phyloP scores from a whole-genome alignment of 1,140 invertebrate genomes.

The Nixonia krombeini region DNA sequence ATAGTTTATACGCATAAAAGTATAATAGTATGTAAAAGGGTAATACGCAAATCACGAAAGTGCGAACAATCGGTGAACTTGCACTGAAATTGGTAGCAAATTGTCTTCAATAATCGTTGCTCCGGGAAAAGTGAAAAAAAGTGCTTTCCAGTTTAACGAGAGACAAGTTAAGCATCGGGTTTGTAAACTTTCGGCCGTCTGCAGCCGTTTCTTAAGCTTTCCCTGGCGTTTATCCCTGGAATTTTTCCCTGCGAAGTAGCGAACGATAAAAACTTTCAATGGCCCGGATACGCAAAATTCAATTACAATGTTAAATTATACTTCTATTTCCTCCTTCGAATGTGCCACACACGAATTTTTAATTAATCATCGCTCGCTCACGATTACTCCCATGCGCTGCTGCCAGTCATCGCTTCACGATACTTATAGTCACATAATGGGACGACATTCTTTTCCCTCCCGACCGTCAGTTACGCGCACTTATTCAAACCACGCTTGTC shows the following conservation, averaged over 20 bases:
- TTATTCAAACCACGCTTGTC: too few species aligned
- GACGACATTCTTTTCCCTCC: too few species aligned
- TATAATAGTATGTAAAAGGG: too few species aligned
- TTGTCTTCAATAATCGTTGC: slow-evolving; percentile 40
- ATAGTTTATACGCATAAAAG: too few species aligned
- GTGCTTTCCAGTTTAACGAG: slow-evolving; percentile 47
- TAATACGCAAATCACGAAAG: slow-evolving; percentile 1
- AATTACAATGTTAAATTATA: slow-evolving; percentile 34
- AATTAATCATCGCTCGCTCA: slow-evolving; percentile 24
- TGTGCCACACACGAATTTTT: slow-evolving; percentile 9
- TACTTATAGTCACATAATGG: too few species aligned
- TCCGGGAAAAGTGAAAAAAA: slow-evolving; percentile 38
- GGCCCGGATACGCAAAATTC: slow-evolving; percentile 40
- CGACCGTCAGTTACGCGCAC: too few species aligned
- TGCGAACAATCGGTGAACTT: slow-evolving; percentile 29
- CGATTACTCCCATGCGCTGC: too few species aligned
- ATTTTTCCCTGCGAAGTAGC: slow-evolving; percentile 24
- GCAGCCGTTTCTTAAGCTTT: slow-evolving; percentile 34
- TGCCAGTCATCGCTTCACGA: too few species aligned
- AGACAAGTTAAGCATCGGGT: slow-evolving; percentile 43
- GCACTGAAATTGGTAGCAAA: slow-evolving; percentile 28
- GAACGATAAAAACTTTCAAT: slow-evolving; percentile 40
- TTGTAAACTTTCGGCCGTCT: slow-evolving; percentile 42
- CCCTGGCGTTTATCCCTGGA: slow-evolving; percentile 17
- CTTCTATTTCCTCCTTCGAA: slow-evolving; percentile 1